Evolutionary conservation across 2,888 invertebrate genomes (phyloP).

Genomic region (Andricus curvator): DNA sequence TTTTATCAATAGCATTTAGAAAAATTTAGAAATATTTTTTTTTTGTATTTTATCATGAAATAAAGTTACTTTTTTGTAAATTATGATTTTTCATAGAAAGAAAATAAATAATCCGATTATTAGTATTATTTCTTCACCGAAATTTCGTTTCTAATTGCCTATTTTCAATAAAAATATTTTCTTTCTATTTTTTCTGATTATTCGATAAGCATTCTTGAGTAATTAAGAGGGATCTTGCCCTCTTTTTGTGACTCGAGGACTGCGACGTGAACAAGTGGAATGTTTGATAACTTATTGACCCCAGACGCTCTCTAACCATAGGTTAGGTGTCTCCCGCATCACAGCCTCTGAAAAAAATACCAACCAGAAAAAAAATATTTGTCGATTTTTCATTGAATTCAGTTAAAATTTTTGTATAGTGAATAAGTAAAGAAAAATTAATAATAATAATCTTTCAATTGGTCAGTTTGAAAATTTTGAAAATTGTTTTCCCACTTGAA

Average conservation of each 20-base stretch:
- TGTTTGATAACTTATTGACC: slow-evolving; percentile 29
- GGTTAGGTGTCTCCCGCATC: not conserved
- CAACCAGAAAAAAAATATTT: not conserved
- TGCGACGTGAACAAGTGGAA: slow-evolving; percentile 22
- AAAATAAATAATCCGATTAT: no score
- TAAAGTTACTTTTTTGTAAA: no score
- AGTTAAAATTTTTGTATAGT: not conserved
- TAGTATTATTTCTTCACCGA: no score
- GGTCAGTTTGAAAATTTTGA: no score
- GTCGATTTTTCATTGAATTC: not conserved
- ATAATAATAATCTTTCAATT: no score
- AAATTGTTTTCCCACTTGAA: no score
- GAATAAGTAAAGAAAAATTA: no score
- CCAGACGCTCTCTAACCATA: not conserved
- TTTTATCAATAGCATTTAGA: no score
- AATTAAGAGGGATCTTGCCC: slow-evolving; percentile 7
- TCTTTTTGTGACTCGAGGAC: slow-evolving; percentile 12
- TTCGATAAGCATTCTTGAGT: not conserved
- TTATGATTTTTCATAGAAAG: no score
- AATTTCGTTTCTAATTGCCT: not conserved
- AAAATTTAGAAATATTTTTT: no score
- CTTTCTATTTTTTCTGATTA: not conserved
- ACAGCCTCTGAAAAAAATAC: not conserved
- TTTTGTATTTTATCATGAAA: no score
- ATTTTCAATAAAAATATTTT: not conserved